Conservation (phyloP, 2,797 vertebrate species). For the Eulemur coronatus region DNA sequence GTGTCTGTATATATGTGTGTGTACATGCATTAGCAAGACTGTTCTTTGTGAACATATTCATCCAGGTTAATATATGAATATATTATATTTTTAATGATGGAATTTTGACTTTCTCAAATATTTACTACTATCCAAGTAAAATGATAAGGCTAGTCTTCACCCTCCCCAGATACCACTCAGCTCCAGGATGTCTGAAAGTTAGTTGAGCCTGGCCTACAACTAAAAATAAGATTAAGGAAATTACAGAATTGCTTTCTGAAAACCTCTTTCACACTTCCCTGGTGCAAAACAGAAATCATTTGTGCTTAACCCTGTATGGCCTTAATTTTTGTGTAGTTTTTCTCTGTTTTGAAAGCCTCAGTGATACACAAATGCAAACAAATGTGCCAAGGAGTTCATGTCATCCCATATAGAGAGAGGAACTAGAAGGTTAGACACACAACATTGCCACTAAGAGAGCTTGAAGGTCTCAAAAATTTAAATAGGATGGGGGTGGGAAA, state of each 20-base stretch:
- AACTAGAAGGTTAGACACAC: background rate
- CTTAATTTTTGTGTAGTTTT: background rate
- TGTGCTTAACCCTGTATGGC: background rate
- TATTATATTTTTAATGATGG: background rate
- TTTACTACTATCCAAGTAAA: background rate
- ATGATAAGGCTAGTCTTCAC: background rate
- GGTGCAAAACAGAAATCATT: constrained; percentile 33
- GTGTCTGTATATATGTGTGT: background rate
- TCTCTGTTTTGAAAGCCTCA: background rate
- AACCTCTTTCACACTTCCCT: constrained; percentile 1
- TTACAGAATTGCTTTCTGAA: background rate
- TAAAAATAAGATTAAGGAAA: background rate
- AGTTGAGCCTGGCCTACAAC: background rate
- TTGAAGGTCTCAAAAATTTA: background rate
- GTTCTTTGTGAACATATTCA: background rate
- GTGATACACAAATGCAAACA: background rate
- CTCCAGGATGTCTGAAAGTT: background rate
- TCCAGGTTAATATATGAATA: background rate
- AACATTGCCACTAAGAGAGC: background rate
- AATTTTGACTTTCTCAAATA: constrained; percentile 38
- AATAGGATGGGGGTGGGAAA: rapidly evolving
- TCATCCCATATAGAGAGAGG: background rate
- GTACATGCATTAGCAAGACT: background rate
- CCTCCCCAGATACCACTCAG: background rate
- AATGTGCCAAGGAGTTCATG: background rate